Evolutionary conservation across 2,888 invertebrate species (phyloP), one percentile per base, ranked within the genome.

Genomic region (Papilio demoleus): DNA sequence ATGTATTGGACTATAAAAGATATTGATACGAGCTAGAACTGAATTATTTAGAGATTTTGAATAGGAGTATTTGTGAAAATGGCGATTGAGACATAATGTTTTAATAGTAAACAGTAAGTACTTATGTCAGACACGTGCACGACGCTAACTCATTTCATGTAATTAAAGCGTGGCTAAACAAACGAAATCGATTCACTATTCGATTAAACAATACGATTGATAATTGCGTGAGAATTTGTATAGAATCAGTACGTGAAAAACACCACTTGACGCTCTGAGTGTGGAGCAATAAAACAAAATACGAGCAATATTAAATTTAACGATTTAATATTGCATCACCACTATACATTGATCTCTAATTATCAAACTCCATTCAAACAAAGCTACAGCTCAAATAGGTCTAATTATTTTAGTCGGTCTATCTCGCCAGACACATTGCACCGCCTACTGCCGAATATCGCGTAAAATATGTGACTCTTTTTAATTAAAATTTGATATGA

Each of bases 401-500:
- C 90, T 78, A 70, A 63, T 72, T 81, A 79, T 74, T 74, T 77
- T 87, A 81, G 91, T 75, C 78, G 72, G 75, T 79, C 72, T 76
- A 76, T 81, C 78, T 81, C 81, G 77, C 75, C 79, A 81, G 81
- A 81, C 82, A 76, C 81, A 77, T 81, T 83, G 89, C 82, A 81
- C 84, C 92, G 90, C 92, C 92, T 88, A 87, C 91, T 82, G 80
- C 86, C 90, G 89, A 92, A 91, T 88, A 86, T 81, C 79, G 81
- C 86, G 86, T 91, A 88, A 92, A 88, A 89, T 91, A 92, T 92
- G 88, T 91, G 91, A 90, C 88, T 87, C 84, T 85, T 90, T 90
- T 92, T 91, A 91, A 92, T 92, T 92, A 91, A 92, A 92, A 90
- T 86, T 87, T 86, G 92, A 92, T 92, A 85, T 82, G 76, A 81